A percentile compares a stretch with the other conserved stretches of the same genome.
Conservation (phyloP, 2,888 invertebrate genomes). For the Dryobotodes eremita region DNA sequence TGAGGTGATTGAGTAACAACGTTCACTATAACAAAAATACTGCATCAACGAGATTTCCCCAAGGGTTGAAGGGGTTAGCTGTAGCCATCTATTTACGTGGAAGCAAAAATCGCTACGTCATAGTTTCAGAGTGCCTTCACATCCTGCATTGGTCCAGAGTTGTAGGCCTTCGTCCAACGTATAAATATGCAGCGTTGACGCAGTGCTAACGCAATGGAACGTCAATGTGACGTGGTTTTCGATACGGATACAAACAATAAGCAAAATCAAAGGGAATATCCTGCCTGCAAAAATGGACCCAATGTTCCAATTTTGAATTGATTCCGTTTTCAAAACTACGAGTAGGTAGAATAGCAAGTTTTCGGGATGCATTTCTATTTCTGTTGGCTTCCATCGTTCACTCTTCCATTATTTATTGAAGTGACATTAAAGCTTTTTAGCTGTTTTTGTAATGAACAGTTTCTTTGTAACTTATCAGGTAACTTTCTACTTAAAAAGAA, state of each 20-base stretch:
- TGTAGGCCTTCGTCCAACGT: not conserved
- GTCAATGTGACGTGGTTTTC: not conserved
- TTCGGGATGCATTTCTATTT: conserved; percentile 5
- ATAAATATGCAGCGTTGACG: conserved; percentile 2
- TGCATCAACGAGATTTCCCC: conserved; percentile 32
- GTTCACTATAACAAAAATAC: conserved; percentile 13
- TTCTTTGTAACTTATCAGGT: not conserved
- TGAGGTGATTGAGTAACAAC: not conserved
- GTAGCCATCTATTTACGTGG: not conserved
- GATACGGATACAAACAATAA: not conserved
- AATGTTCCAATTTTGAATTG: not conserved
- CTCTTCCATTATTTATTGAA: not conserved
- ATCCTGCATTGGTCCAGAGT: too few relatives aligned
- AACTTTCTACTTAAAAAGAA: not conserved
- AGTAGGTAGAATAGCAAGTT: not conserved
- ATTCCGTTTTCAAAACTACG: not conserved
- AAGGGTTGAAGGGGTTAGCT: conserved; percentile 25
- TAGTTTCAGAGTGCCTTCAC: not conserved
- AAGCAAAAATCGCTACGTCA: conserved; percentile 9
- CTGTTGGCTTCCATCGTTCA: not conserved
- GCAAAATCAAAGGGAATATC: conserved; percentile 1
- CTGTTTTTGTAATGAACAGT: not conserved
- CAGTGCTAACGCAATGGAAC: not conserved
- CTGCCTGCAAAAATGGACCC: not conserved
- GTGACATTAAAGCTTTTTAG: not conserved